Conservation (phyloP, 2,113 vertebrate species). For the Sigmodon hispidus region DNA sequence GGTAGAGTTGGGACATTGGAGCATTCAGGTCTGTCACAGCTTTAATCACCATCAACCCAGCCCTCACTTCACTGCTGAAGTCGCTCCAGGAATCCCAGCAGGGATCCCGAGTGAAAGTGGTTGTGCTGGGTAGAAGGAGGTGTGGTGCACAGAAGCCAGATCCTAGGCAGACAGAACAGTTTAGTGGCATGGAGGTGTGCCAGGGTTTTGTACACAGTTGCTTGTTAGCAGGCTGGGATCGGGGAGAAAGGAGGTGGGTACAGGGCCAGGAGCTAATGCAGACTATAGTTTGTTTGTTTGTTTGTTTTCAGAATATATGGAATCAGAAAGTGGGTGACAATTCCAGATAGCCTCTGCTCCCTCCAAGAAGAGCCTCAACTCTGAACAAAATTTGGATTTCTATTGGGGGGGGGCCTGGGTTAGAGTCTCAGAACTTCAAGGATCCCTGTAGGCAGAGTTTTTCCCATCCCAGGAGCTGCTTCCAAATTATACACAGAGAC, state of each 20-base stretch:
- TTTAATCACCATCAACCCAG: not conserved
- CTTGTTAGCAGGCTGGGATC: too few relatives aligned
- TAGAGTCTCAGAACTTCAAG: not conserved
- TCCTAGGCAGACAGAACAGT: not conserved
- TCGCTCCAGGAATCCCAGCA: not conserved
- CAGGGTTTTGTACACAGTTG: not conserved
- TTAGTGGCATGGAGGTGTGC: accelerated
- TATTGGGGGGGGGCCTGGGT: not conserved
- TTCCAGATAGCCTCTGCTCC: not conserved
- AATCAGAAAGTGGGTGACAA: not conserved
- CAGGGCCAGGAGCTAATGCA: not conserved
- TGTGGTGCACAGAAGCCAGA: not conserved
- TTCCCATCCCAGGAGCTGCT: too few relatives aligned
- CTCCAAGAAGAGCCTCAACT: not conserved
- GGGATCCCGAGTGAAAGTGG: not conserved
- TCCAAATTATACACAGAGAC: too few relatives aligned
- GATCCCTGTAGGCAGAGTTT: not conserved
- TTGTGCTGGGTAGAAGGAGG: not conserved
- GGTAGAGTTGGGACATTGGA: not conserved
- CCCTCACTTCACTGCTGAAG: not conserved
- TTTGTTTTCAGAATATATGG: not conserved
- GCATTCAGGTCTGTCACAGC: not conserved
- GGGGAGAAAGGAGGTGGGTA: not conserved
- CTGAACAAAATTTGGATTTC: not conserved
- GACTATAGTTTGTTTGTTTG: too few relatives aligned